phyloP scores from a whole-genome alignment of 2,113 vertebrate species.

The Thamnophis sirtalis region DNA sequence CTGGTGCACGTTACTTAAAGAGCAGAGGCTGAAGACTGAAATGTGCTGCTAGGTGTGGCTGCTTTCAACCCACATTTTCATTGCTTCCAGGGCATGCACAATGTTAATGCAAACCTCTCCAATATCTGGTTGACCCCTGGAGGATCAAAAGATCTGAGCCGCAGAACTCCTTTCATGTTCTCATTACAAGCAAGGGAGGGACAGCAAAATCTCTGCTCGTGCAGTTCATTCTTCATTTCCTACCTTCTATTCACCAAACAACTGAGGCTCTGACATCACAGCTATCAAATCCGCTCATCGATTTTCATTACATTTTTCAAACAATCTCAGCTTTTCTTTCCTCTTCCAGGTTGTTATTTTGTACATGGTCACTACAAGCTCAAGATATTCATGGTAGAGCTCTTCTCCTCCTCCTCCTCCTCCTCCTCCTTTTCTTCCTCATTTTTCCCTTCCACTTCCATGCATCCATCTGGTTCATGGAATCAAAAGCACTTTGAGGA shows the following conservation, averaged over 20 bases:
- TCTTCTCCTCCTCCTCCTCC: neutral
- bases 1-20: neutral
- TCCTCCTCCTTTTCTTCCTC: constrained; percentile 5
- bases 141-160: neutral
- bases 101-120: neutral
- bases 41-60: neutral
- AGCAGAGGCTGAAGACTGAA: neutral
- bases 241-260: neutral
- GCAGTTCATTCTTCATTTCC: neutral
- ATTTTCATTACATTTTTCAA: constrained; percentile 4
- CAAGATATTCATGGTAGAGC: constrained; percentile 19
- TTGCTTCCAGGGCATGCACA: neutral
- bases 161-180: neutral
- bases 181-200: neutral
- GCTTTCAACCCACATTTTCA: neutral
- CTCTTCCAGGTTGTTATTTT: constrained; percentile 24
- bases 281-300: neutral
- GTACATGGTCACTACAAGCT: constrained; percentile 28
- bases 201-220: neutral
- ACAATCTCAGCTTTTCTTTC: neutral
- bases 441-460: neutral
- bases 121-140: neutral
- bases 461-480: neutral
- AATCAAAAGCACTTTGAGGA: constrained; percentile 8
- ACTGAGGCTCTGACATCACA: neutral